A percentile compares a stretch with the other conserved stretches of the same genome.
Evolutionary conservation across 2,888 invertebrate species (phyloP).

Genomic region (Brachyptera risi): DNA sequence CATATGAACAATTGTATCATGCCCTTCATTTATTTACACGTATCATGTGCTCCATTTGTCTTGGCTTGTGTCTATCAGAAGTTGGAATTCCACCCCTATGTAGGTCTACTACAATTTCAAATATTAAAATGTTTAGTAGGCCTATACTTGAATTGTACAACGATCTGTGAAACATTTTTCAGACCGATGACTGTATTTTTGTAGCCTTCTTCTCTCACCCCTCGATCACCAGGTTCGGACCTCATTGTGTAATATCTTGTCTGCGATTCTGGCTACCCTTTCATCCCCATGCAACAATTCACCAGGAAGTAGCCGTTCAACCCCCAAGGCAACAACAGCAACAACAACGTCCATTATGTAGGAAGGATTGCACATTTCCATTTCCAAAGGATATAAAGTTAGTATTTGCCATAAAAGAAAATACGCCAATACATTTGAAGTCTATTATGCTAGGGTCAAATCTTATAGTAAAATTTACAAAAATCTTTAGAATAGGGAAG

Average conservation of each 20-base stretch:
- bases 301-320: constrained; percentile 13
- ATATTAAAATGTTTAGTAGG: too few species aligned
- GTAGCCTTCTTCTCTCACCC: neutral
- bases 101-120: too few species aligned
- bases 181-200: too few species aligned
- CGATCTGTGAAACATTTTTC: too few species aligned
- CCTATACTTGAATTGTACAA: too few species aligned
- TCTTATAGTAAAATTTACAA: constrained; percentile 7
- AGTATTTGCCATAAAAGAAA: constrained; percentile 11
- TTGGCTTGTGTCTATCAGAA: too few species aligned
- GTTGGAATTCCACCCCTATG: too few species aligned
- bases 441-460: constrained; percentile 8
- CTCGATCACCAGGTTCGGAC: neutral
- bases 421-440: constrained; percentile 15
- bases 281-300: constrained; percentile 14
- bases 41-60: too few species aligned
- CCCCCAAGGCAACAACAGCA: neutral
- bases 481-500: too few species aligned
- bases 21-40: too few species aligned
- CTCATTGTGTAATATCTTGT: constrained; percentile 3
- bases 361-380: neutral
- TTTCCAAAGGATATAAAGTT: constrained; percentile 10
- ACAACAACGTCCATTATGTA: constrained; percentile 10
- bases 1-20: too few species aligned
- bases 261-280: neutral